Evolutionary conservation across 2,797 vertebrate species (phyloP).

Genomic region (Lutjanus argentimaculatus): DNA sequence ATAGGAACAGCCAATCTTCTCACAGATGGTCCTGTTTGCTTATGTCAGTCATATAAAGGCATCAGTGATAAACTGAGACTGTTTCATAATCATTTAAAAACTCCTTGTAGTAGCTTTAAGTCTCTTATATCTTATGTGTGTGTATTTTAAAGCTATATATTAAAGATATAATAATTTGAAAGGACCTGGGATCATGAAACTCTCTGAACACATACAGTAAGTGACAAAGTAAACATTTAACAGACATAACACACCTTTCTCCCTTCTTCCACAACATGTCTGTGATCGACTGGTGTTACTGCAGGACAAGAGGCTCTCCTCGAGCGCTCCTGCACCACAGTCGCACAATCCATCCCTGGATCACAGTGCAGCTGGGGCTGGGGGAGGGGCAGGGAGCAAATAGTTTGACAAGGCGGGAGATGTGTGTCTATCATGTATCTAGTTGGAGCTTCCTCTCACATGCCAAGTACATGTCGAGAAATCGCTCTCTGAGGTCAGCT

Average conservation of each 20-base stretch:
- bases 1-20: too few relatives aligned
- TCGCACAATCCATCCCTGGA: constrained; percentile 53
- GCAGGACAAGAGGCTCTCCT: constrained; percentile 30
- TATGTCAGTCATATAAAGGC: too few relatives aligned
- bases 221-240: constrained; percentile 2
- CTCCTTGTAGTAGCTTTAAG: too few relatives aligned
- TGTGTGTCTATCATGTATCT: constrained; percentile 72
- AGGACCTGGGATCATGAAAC: not conserved
- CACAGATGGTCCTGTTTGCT: too few relatives aligned
- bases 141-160: not conserved
- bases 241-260: too few relatives aligned
- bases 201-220: not conserved
- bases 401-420: constrained; percentile 65
- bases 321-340: constrained; percentile 14
- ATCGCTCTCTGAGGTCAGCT: constrained; percentile 64
- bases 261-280: not conserved
- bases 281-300: constrained; percentile 20
- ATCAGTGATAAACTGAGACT: too few relatives aligned
- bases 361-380: constrained; percentile 25
- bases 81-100: too few relatives aligned
- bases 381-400: constrained; percentile 52
- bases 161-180: not conserved
- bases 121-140: not conserved
- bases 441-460: constrained; percentile 54
- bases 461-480: constrained; percentile 66